Evolutionary conservation across 2,113 vertebrate species (phyloP), one percentile per base, ranked within the genome.

Genomic region (Cyprinodon brontotheroides): DNA sequence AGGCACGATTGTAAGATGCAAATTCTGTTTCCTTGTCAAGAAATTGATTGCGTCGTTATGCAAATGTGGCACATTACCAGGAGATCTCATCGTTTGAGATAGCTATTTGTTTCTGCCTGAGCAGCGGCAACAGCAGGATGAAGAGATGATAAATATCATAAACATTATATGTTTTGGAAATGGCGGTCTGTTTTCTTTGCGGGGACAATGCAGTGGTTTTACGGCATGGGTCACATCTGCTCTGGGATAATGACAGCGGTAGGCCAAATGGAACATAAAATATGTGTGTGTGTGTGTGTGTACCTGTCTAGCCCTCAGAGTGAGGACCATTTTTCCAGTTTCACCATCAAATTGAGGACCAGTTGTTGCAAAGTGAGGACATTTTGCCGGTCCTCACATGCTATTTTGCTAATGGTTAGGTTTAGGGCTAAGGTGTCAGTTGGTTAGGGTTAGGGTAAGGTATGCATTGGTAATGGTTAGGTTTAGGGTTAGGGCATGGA

Each of bases 201-300:
- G 77, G 86, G 86, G 87, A 90, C 88, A 86, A 82, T 85, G 74
- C 83, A 84, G 79, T 64, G 75, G 77, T 90, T 89, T 90, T 86
- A 86, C 72, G 78, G 81, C 74, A 40, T 7, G 73, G 89, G 91
- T 89, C 93, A 92, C 92, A 94, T 92, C 92, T 93, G 93, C 89
- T 86, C 0, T 11, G 59, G 86, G 86, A 87, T 93, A 91, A 92
- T 92, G 86, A 88, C 88, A 72, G 84, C 75, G 76, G 83, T 90
- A 90, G 90, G 92, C 92, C 91, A 91, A 93, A 89, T 86, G 89
- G 89, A 90, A 89, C 81, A 80, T 82, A 79, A 86, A 78, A 82
- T 70, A 61, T 74, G 83, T 79, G 71, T 64, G 65, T 71, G 36
- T 72, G 74, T 70, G 81, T 12, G 59, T 43, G 74, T 45, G 75